phyloP scores from a whole-genome alignment of 2,888 invertebrate genomes.

The Phengaris arion region DNA sequence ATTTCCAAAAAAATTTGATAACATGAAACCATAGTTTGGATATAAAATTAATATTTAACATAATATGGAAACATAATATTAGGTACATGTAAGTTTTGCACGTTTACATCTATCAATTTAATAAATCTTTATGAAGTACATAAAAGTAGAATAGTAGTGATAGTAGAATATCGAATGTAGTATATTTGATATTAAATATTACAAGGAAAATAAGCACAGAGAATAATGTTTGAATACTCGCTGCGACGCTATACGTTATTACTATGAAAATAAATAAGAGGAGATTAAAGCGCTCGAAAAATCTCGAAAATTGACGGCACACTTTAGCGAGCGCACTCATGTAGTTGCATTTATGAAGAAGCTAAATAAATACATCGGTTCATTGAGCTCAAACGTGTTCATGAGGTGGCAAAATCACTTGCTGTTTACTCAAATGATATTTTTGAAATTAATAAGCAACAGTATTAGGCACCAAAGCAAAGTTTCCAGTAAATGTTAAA shows the following conservation, averaged over 20 bases:
- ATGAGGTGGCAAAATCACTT: conserved; percentile 39
- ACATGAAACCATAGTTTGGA: too few species aligned
- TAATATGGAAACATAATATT: too few species aligned
- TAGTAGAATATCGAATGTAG: not conserved
- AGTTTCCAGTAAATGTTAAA: too few species aligned
- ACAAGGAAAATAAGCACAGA: conserved; percentile 4
- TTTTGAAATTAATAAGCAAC: not conserved
- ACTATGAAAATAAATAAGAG: conserved; percentile 1
- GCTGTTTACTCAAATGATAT: conserved; percentile 32
- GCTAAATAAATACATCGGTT: conserved; percentile 38
- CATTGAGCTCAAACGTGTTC: conserved; percentile 51
- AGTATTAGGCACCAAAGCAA: not conserved
- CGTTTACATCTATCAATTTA: too few species aligned
- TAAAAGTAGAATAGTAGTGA: not conserved
- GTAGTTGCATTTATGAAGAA: conserved; percentile 27
- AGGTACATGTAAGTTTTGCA: too few species aligned
- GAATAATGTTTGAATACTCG: conserved; percentile 2
- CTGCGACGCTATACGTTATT: conserved; percentile 14
- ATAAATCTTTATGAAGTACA: not conserved
- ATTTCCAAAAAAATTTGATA: too few species aligned
- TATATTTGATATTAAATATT: conserved; percentile 15
- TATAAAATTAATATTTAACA: too few species aligned
- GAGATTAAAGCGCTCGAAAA: conserved; percentile 26
- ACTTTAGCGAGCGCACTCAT: conserved; percentile 26
- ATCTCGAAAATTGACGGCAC: conserved; percentile 18